Evolutionary conservation across 2,888 invertebrate genomes (phyloP).

Genomic region (Heteromyza rotundicornis): DNA sequence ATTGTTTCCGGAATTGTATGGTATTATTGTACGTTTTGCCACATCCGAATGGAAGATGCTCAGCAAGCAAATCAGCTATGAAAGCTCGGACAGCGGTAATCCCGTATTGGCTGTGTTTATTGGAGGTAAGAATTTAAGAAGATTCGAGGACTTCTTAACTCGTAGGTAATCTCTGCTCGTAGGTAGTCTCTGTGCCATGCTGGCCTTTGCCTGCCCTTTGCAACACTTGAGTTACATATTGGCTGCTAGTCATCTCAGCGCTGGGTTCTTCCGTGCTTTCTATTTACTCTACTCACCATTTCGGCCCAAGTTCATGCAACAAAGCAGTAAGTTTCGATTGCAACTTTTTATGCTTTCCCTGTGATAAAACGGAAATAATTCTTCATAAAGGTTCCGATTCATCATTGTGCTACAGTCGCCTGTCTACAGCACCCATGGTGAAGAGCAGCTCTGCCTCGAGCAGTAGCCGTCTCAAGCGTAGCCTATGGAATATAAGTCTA

Average conservation of each 20-base stretch:
- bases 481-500: constrained; percentile 56
- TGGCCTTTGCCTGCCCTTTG: constrained; percentile 68
- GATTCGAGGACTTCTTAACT: not conserved
- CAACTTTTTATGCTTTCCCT: not conserved
- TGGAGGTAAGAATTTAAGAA: constrained; percentile 50
- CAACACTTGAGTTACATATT: constrained; percentile 64
- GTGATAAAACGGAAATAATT: not conserved
- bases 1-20: constrained; percentile 65
- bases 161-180: not conserved
- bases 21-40: constrained; percentile 65
- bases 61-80: constrained; percentile 65
- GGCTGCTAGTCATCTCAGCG: constrained; percentile 59
- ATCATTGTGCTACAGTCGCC: constrained; percentile 60
- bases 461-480: constrained; percentile 48
- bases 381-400: constrained; percentile 44
- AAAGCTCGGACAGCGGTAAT: constrained; percentile 66
- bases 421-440: constrained; percentile 54
- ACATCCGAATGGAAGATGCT: constrained; percentile 67
- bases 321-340: constrained; percentile 48
- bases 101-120: constrained; percentile 67
- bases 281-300: constrained; percentile 60
- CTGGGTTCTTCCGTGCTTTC: constrained; percentile 55
- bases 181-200: constrained; percentile 66
- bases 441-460: constrained; percentile 42
- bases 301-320: constrained; percentile 59